Conservation (phyloP, 2,797 vertebrate species). For the Chiroxiphia lanceolata region DNA sequence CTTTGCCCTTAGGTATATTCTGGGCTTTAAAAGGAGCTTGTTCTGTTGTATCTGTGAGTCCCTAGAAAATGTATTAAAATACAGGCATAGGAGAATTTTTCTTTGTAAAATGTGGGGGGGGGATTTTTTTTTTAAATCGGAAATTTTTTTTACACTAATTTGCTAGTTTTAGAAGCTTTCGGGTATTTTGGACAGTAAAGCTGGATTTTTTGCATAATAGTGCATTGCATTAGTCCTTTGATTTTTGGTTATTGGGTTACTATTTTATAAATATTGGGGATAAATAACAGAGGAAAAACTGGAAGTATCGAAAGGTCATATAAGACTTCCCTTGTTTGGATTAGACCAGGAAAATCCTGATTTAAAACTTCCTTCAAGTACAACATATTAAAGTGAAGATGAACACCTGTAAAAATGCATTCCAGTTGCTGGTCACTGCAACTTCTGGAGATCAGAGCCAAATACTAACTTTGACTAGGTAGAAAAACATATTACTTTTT, state of each 20-base stretch:
- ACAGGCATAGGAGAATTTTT: neutral
- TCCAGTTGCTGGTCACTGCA: neutral
- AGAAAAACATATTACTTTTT: neutral
- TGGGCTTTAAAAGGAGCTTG: constrained; percentile 51
- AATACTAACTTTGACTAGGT: neutral
- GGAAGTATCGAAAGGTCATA: neutral
- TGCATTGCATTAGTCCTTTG: neutral
- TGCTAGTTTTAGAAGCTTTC: neutral
- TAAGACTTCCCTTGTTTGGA: neutral
- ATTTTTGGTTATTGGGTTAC: neutral
- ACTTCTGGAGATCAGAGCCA: neutral
- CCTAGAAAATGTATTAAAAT: neutral
- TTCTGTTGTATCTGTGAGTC: neutral
- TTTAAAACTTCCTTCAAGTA: neutral
- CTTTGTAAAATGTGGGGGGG: rapidly evolving
- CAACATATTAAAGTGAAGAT: neutral
- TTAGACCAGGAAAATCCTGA: neutral
- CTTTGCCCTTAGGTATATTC: constrained; percentile 57
- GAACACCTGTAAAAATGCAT: neutral
- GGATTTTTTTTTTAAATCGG: neutral
- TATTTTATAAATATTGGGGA: neutral
- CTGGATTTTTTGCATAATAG: neutral
- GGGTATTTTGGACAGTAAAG: neutral
- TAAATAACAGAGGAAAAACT: neutral
- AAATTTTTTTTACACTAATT: neutral